These are phyloP conservation scores for Amblyteles armatorius DNA, from an alignment of 2,888 invertebrate species.

Conservation along the genomic window DNA sequence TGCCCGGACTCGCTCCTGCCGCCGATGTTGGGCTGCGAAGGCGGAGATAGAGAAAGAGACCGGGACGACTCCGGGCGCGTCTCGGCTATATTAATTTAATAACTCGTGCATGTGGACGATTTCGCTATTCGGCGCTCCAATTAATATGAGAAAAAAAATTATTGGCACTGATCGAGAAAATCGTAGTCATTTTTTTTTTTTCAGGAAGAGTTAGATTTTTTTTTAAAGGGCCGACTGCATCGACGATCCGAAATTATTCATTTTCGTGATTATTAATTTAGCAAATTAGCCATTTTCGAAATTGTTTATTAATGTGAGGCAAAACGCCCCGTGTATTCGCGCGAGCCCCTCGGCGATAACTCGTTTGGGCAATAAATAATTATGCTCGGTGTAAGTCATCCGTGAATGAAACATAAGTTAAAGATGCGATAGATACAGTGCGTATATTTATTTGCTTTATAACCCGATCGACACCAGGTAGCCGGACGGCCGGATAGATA, in stretches of 20 bases:
- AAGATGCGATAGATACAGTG: not conserved
- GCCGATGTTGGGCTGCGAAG: not conserved
- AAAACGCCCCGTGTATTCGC: not conserved
- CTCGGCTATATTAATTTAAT: not conserved
- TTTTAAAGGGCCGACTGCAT: too few relatives aligned
- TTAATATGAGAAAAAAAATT: not conserved
- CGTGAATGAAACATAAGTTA: not conserved
- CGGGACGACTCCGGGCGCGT: not conserved
- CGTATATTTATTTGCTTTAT: slow-evolving; percentile 6
- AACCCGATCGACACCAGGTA: slow-evolving; percentile 12
- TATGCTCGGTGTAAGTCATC: not conserved
- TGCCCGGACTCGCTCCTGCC: not conserved
- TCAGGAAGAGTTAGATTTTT: too few relatives aligned
- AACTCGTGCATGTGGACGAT: not conserved
- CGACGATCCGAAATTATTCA: too few relatives aligned
- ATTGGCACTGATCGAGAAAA: too few relatives aligned
- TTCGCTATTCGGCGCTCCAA: not conserved
- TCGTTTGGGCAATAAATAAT: slow-evolving; percentile 11
- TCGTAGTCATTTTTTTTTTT: too few relatives aligned
- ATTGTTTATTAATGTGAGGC: not conserved
- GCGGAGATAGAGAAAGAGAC: slow-evolving; percentile 12
- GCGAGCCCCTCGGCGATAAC: not conserved
- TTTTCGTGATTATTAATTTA: too few relatives aligned
- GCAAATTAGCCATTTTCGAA: not conserved
- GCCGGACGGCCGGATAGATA: not conserved